Base-by-base conservation (phyloP, 2,113 vertebrate genomes). In the Chlorodrepanis virens region DNA sequence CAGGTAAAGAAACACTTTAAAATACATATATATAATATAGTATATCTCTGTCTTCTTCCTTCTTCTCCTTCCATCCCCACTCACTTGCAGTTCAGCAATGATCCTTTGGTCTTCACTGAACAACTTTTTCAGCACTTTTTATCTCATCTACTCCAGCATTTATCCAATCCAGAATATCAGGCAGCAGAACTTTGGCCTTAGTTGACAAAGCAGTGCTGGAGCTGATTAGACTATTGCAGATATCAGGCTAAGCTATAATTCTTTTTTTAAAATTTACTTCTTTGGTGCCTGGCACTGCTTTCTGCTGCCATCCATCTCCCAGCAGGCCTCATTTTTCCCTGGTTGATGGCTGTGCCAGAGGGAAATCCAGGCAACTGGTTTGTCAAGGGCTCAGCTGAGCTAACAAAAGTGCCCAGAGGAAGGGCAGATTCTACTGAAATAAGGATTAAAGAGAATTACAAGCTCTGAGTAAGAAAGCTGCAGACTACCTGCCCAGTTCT, bases 1-100 rank as follows among this genome's bases (percentile, higher is more conserved):
- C 97, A 25, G 97, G 98, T 98, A 93, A 96, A 70, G 54, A 87
- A 68, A 37, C 54, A 31, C 53, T 78, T 82, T 2, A 22, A 93
- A 74, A 76, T 42, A 61, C 0, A 57, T 4, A 17, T 9, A 16
- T 44, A 12, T 14, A 24, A 39, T n/a, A 12, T 5, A 31, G 5
- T 21, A 16, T 12, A 25, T 37, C 2, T 44, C 14, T 33, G 4
- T 50, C 17, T 14, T 13, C n/a, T 39, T 7, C 10, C 5, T 28
- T 54, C 5, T 74, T 7, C 3, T 18, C 20, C 28, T 15, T 72
- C 23, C 29, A 15, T 42, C 14, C 42, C 16, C 42, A 14, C 5
- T 56, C 44, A 52, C 8, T 19, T 49, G 17, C 12, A 50, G 42
- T 22, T 77, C 68, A 87, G 6, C 52, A 71, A 4, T 52, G n/a